These are phyloP conservation scores for Syrista parreyssii DNA, from an alignment of 2,888 invertebrate species.

Conservation along the genomic window DNA sequence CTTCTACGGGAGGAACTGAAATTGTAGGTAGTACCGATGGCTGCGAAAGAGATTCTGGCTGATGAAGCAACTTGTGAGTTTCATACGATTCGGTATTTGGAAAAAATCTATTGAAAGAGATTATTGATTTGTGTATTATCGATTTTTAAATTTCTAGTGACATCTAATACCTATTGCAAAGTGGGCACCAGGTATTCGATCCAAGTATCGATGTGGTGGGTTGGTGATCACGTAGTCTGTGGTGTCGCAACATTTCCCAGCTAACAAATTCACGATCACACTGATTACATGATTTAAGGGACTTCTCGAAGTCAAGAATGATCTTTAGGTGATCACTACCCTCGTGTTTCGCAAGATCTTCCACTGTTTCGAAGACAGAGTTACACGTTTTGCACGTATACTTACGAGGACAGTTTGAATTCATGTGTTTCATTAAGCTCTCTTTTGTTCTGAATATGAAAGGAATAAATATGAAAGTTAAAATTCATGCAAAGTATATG, in stretches of 20 bases:
- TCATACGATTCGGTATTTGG: conserved; percentile 43
- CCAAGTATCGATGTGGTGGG: conserved; percentile 38
- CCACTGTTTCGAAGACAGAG: conserved; percentile 44
- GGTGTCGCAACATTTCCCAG: conserved; percentile 55
- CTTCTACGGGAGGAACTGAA: conserved; percentile 21
- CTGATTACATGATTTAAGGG: conserved; percentile 50
- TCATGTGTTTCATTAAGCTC: conserved; percentile 51
- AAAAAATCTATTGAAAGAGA: conserved; percentile 42
- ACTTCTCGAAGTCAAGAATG: conserved; percentile 46
- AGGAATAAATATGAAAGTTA: neutral
- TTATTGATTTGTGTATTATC: neutral
- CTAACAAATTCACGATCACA: conserved; percentile 55
- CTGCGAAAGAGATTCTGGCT: conserved; percentile 21
- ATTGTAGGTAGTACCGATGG: neutral
- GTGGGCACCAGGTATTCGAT: conserved; percentile 51
- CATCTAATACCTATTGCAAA: conserved; percentile 47
- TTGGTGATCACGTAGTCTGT: conserved; percentile 51
- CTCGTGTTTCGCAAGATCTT: conserved; percentile 55
- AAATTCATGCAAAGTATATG: neutral
- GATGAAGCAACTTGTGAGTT: conserved; percentile 48
- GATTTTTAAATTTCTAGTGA: neutral
- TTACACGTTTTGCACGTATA: conserved; percentile 53
- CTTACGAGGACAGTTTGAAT: conserved; percentile 49
- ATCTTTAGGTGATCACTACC: conserved; percentile 50
- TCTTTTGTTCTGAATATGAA: conserved; percentile 46